Evolutionary conservation across 2,113 vertebrate genomes (phyloP), one percentile per base, ranked within the genome.

Genomic region (Diadophis punctatus): DNA sequence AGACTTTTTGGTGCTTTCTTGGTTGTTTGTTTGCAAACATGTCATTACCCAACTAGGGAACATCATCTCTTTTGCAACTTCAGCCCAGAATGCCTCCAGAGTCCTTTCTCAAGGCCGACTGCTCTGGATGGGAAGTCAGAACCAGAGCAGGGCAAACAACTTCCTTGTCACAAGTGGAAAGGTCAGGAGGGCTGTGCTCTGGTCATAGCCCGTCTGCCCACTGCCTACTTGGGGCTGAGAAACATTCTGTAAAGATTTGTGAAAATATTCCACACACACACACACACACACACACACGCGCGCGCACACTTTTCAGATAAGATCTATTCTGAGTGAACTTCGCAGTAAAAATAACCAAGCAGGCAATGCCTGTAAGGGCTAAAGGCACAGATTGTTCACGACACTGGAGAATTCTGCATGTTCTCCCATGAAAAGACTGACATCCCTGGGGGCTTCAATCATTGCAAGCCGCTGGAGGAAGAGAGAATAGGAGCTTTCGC

Each of bases 171-270:
- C 87, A 88, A 88, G 91, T 90, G 91, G 12, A 85, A 46, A 58
- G 87, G 87, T 85, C 91, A 89, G 86, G 27, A 58, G 52, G 52
- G 9, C 63, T 46, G 23, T 1, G 51, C 60, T 8, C 60, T 51
- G 87, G 91, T 84, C 91, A n/a, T 18, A 89, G 30, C 63, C 90
- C 58, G 90, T 84, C 90, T 93, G 87, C 43, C 86, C 63, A 84
- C 60, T 56, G 8, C 22, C 39, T 18, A 8, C 86, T 34, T 16
- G 11, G 86, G 86, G 91, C 86, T 30, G 22, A 60, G 86, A 88
- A 92, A 39, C 1, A 60, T 43, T n/a, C 30, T 60, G 23, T 25
- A 27, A 49, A 74, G 53, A 22, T 10, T 48, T 6, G 18, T 34
- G 30, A 56, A 91, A 55, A 27, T 58, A 46, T 46, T 46, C 5